Evolutionary conservation across 2,797 vertebrate species (phyloP).

Genomic region (Ctenopoma kingsleyae): DNA sequence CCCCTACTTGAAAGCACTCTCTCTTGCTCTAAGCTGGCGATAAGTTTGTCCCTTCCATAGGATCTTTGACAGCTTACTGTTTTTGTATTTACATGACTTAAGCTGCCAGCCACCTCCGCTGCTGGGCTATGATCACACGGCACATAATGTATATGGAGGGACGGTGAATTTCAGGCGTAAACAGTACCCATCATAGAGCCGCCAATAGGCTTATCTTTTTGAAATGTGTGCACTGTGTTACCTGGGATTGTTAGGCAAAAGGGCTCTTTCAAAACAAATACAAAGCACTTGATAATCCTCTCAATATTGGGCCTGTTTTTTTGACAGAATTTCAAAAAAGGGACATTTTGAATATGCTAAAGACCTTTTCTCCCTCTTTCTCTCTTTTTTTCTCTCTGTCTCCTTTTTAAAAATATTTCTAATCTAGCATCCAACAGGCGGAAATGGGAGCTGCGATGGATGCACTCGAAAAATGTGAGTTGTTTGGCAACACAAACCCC

Average conservation of each 20-base stretch:
- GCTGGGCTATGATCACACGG: conserved; percentile 52
- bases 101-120: conserved; percentile 62
- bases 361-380: conserved; percentile 46
- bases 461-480: conserved; percentile 98
- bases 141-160: conserved; percentile 55
- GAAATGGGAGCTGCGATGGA: conserved; percentile 99
- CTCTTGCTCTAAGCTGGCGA: conserved; percentile 76
- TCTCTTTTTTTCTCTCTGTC: conserved; percentile 37
- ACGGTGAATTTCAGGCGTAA: conserved; percentile 43
- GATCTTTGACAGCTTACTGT: conserved; percentile 74
- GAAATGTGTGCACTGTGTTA: conserved; percentile 53
- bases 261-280: conserved; percentile 66
- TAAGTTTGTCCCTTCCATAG: conserved; percentile 75
- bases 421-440: conserved; percentile 96
- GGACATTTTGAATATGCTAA: conserved; percentile 70
- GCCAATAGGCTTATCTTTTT: conserved; percentile 68
- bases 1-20: conserved; percentile 68
- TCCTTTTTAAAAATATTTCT: conserved; percentile 35
- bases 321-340: conserved; percentile 48
- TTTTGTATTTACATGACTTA: conserved; percentile 77
- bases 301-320: conserved; percentile 44
- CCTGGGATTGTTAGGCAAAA: conserved; percentile 68
- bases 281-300: conserved; percentile 75
- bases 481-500: conserved; percentile 44
- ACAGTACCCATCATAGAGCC: conserved; percentile 48